phyloP scores from a whole-genome alignment of 2,113 vertebrate genomes.

The Chrysemys picta region DNA sequence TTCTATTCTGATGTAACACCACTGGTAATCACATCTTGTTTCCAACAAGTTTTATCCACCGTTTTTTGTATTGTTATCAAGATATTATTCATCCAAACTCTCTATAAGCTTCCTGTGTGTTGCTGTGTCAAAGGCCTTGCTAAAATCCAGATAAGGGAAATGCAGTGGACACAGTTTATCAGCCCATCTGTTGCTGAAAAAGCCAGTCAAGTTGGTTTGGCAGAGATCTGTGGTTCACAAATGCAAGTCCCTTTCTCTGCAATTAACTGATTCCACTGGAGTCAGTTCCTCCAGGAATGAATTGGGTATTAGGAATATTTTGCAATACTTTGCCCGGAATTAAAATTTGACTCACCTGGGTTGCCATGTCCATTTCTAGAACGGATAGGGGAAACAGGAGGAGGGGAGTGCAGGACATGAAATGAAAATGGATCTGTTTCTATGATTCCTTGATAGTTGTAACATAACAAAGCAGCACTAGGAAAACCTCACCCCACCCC shows the following conservation, averaged over 20 bases:
- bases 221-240: not conserved
- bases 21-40: not conserved
- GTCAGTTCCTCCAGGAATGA: not conserved
- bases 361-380: not conserved
- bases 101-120: not conserved
- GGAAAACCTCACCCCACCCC: not conserved
- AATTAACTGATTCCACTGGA: not conserved
- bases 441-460: not conserved
- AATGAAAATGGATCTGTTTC: not conserved
- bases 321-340: not conserved
- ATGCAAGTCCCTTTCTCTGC: not conserved
- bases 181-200: not conserved
- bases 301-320: not conserved
- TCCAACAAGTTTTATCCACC: not conserved
- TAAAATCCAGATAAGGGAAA: not conserved
- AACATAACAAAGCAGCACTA: not conserved
- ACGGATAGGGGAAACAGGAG: not conserved
- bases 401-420: not conserved
- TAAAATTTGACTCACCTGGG: not conserved
- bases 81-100: not conserved
- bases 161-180: too few relatives aligned
- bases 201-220: not conserved
- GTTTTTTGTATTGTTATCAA: not conserved
- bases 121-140: not conserved
- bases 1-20: not conserved